These are phyloP conservation scores for Temnothorax curvispinosus DNA, from an alignment of 1,140 invertebrate species.

Conservation along the genomic window DNA sequence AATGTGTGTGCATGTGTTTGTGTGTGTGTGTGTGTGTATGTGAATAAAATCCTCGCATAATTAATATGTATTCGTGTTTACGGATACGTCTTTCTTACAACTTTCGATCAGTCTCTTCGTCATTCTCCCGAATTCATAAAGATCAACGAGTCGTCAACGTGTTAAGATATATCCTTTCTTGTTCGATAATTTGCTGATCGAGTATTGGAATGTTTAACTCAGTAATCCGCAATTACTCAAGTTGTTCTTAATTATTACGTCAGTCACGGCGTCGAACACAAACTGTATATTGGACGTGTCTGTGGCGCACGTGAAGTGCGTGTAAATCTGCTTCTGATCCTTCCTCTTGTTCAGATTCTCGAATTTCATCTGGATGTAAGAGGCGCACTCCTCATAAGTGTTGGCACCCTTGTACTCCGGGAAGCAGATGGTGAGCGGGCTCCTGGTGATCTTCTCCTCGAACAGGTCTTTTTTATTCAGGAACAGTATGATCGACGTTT, in stretches of 20 bases:
- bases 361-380: conserved; percentile 96
- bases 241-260: conserved; percentile 97
- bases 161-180: conserved; percentile 33
- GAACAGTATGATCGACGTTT: conserved; percentile 99
- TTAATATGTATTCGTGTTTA: conserved; percentile 22
- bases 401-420: conserved; percentile 96
- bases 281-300: conserved; percentile 97
- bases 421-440: conserved; percentile 97
- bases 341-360: conserved; percentile 95
- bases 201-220: conserved; percentile 78
- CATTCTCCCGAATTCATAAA: conserved; percentile 45
- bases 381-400: conserved; percentile 94
- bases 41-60: conserved; percentile 51
- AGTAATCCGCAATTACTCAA: conserved; percentile 95
- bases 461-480: conserved; percentile 99
- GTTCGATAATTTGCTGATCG: conserved; percentile 11
- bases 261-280: conserved; percentile 96
- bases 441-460: conserved; percentile 96
- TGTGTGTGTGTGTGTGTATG: neutral
- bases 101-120: conserved; percentile 67
- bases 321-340: conserved; percentile 96
- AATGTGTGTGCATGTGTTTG: conserved; percentile 4
- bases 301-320: conserved; percentile 96
- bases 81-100: conserved; percentile 36
- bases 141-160: conserved; percentile 24